phyloP scores from a whole-genome alignment of 2,888 invertebrate species.

The Sminthurides aquaticus region DNA sequence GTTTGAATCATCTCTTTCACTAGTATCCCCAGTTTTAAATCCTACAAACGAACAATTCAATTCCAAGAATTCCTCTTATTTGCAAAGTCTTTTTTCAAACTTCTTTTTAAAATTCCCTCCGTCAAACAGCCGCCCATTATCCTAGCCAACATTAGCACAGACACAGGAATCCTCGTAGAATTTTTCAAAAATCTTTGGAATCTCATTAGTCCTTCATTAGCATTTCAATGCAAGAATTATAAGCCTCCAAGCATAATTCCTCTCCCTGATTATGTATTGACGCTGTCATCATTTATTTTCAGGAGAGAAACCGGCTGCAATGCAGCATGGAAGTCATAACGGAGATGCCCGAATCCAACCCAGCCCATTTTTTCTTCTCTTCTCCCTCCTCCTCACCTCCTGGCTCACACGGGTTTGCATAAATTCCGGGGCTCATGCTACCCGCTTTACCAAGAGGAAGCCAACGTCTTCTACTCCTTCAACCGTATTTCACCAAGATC shows the following conservation, averaged over 20 bases:
- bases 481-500: no score
- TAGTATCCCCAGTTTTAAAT: no score
- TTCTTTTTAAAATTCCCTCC: no score
- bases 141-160: no score
- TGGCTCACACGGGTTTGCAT: conserved; percentile 25
- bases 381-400: conserved; percentile 34
- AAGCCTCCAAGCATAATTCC: background rate
- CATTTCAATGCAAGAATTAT: background rate
- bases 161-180: no score
- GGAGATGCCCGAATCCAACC: background rate
- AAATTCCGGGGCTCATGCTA: no score
- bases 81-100: no score
- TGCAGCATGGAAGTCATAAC: conserved; percentile 44
- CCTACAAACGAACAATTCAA: no score
- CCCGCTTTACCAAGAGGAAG: no score
- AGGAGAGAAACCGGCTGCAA: conserved; percentile 45
- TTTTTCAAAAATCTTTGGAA: background rate
- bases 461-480: no score
- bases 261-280: conserved; percentile 4
- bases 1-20: conserved; percentile 12
- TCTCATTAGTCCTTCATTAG: background rate
- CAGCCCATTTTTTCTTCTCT: conserved; percentile 30
- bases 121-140: no score
- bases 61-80: no score
- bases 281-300: conserved; percentile 11